Evolutionary conservation across 2,113 vertebrate species (phyloP).

Genomic region (Notechis scutatus): DNA sequence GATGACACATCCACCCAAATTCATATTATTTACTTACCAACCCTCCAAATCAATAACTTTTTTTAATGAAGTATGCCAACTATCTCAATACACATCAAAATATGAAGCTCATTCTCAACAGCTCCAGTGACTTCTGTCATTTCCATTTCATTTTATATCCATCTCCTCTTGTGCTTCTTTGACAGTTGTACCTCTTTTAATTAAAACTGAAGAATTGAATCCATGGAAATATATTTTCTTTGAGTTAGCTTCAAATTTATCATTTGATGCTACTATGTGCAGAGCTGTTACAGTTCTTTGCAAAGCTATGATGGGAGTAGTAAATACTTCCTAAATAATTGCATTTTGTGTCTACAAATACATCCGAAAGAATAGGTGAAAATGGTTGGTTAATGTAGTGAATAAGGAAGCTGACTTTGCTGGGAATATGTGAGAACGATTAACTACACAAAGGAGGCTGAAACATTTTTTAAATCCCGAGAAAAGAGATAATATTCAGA

Average conservation of each 20-base stretch:
- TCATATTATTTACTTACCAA: neutral
- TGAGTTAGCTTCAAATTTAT: neutral
- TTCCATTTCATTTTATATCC: neutral
- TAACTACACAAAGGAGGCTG: neutral
- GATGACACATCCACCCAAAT: neutral
- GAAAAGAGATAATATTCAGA: neutral
- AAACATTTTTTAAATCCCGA: neutral
- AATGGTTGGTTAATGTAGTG: neutral
- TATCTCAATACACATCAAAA: neutral
- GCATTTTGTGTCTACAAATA: neutral
- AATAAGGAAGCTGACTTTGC: neutral
- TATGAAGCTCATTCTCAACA: neutral
- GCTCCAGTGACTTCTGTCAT: neutral
- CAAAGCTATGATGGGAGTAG: neutral
- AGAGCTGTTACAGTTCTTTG: neutral
- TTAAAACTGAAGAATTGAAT: neutral
- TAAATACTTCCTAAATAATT: neutral
- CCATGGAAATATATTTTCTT: neutral
- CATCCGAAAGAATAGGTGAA: neutral
- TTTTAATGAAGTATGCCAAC: neutral
- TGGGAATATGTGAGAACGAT: neutral
- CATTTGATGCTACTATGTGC: neutral
- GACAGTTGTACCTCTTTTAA: neutral
- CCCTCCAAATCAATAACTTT: neutral
- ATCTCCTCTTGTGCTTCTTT: neutral